A percentile compares a stretch with the other conserved stretches of the same genome.
These are phyloP conservation scores for Diorhabda elongata DNA, from an alignment of 1,140 invertebrate species.

Conservation along the genomic window DNA sequence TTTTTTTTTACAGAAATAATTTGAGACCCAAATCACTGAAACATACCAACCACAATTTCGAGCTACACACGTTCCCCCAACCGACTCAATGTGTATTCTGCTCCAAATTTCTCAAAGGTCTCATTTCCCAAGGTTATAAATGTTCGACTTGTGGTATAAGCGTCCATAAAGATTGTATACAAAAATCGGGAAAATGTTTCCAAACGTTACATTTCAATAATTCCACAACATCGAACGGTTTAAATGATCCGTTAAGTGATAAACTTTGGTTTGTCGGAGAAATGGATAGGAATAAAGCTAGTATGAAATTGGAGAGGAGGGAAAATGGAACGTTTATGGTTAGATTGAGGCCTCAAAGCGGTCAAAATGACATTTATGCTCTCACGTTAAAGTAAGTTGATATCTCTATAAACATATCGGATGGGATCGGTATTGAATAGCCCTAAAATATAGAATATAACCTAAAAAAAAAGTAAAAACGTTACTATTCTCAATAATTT, in stretches of 20 bases:
- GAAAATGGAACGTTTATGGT: conserved; percentile 87
- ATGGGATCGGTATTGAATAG: neutral
- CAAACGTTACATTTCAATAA: neutral
- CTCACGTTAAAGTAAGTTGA: conserved; percentile 81
- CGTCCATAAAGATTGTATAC: conserved; percentile 74
- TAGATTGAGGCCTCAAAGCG: conserved; percentile 66
- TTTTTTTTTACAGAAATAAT: conserved; percentile 67
- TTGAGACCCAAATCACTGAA: conserved; percentile 74
- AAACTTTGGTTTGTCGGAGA: conserved; percentile 72
- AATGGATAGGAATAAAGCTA: conserved; percentile 80
- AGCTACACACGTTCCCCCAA: conserved; percentile 80
- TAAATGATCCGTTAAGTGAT: conserved; percentile 26
- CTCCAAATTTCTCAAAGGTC: conserved; percentile 83
- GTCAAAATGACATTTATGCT: conserved; percentile 65
- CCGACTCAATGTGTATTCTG: conserved; percentile 79
- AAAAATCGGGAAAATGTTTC: conserved; percentile 27
- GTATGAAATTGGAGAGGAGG: conserved; percentile 69
- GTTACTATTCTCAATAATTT: too few relatives aligned
- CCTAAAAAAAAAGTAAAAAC: too few relatives aligned
- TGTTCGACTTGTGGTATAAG: conserved; percentile 69
- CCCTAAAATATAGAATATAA: too few relatives aligned
- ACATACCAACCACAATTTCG: conserved; percentile 81
- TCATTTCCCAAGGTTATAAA: conserved; percentile 75
- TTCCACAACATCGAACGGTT: conserved; percentile 15
- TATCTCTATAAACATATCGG: conserved; percentile 2